phyloP scores from a whole-genome alignment of 2,113 vertebrate genomes.

The Pycnonotus jocosus region DNA sequence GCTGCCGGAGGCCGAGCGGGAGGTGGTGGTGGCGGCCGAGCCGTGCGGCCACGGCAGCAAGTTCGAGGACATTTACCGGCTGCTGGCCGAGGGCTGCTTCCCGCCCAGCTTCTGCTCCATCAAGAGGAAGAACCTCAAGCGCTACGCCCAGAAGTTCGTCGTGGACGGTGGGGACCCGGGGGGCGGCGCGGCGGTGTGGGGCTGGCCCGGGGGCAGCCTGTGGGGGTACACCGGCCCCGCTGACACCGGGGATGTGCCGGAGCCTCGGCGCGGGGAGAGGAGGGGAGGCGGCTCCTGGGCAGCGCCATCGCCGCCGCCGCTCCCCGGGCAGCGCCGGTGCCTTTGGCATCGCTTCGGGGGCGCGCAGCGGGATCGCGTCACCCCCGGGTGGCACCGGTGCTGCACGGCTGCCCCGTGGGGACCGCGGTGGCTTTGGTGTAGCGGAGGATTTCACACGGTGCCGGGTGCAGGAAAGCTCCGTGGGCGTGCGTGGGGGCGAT shows the following conservation, averaged over 20 bases:
- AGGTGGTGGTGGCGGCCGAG: slow-evolving; percentile 79
- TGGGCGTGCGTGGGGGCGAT: background rate
- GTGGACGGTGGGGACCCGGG: slow-evolving; percentile 70
- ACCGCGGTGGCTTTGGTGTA: fast-evolving
- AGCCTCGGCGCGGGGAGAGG: background rate
- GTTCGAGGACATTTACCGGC: slow-evolving; percentile 82
- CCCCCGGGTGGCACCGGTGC: fast-evolving
- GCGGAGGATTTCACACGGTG: background rate
- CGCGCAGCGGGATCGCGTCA: fast-evolving
- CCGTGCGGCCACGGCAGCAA: slow-evolving; percentile 72
- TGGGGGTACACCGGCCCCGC: background rate
- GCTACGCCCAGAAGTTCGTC: slow-evolving; percentile 84
- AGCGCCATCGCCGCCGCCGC: fast-evolving
- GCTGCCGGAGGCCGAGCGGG: slow-evolving; percentile 82
- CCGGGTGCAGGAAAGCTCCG: background rate
- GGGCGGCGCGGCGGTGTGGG: background rate
- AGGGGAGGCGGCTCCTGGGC: background rate
- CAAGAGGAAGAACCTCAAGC: slow-evolving; percentile 85
- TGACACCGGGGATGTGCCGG: background rate
- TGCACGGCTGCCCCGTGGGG: background rate
- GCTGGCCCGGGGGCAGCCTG: background rate
- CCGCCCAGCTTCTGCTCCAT: slow-evolving; percentile 82
- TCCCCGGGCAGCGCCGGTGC: fast-evolving
- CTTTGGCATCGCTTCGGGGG: fast-evolving
- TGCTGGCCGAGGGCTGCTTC: slow-evolving; percentile 83